Base-by-base conservation (phyloP, 2,113 vertebrate genomes). In the Ursus arctos region DNA sequence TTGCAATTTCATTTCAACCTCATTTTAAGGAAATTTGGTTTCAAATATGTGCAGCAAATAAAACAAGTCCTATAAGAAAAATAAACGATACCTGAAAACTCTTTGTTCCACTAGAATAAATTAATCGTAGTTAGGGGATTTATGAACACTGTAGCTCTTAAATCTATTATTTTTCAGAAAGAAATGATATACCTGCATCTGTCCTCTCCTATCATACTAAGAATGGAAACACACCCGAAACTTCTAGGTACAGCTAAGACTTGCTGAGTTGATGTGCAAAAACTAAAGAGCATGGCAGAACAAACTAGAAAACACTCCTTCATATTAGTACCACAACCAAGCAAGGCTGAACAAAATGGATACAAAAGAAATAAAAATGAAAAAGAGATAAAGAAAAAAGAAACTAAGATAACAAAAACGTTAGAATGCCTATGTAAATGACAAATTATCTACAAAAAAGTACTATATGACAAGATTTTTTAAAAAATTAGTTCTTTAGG, bases 21-120 rank as follows among this genome's bases (percentile, higher is more conserved):
- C 61, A 71, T 49, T 47, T 81, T 72, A 80, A 69, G 61, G 12
- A 94, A 90, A 93, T 88, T 24, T 22, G 24, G 49, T 67, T 87
- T 96, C 84, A 87, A 92, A 72, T 83, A 95, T 47, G 9, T 61
- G 13, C 16, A 90, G 31, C 13, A 95, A 87, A 88, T 67, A 86
- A 90, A 83, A 51, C 8, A 92, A 93, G n/a, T 57, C 6, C 57
- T 84, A 59, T 26, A 2, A 40, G 43, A 57, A 93, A 88, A 77
- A 53, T 18, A 51, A 51, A 14, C 76, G 57, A 85, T 49, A 57
- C 2, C 12, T 49, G 11, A 88, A 95, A 61, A 89, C 76, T 8
- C 74, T 59, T 7, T 65, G 18, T 63, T 88, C 40, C 4, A 63
- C 43, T 59, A 13, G 7, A 77, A 57, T 14, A 76, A n/a, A 88